Conservation (phyloP, 2,888 invertebrate genomes). For the Cabera pusaria region DNA sequence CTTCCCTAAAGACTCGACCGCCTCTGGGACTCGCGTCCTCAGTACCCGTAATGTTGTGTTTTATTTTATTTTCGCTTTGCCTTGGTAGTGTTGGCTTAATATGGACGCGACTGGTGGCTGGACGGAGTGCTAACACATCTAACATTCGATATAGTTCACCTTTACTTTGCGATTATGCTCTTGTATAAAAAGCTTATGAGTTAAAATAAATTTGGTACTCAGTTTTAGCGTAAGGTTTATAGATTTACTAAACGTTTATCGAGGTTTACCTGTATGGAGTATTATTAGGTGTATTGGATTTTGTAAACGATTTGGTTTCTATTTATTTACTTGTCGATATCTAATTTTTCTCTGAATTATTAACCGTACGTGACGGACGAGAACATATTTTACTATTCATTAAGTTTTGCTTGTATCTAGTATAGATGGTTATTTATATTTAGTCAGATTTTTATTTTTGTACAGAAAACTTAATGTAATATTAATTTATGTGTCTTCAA, state of each 20-base stretch:
- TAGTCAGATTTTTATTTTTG: neutral
- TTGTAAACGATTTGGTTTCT: constrained; percentile 16
- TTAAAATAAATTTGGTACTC: constrained; percentile 26
- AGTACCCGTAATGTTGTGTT: constrained; percentile 81
- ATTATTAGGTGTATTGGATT: constrained; percentile 7
- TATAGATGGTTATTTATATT: too few species aligned
- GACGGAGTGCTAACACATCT: constrained; percentile 80
- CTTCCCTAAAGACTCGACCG: constrained; percentile 50
- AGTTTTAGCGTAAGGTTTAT: constrained; percentile 29
- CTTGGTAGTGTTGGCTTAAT: constrained; percentile 81
- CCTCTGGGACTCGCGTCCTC: constrained; percentile 80
- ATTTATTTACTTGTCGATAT: constrained; percentile 24
- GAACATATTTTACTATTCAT: constrained; percentile 46
- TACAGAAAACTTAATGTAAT: constrained; percentile 40
- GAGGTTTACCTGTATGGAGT: neutral
- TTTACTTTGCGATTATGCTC: constrained; percentile 71
- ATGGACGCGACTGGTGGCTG: constrained; percentile 72
- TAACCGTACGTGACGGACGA: constrained; percentile 44
- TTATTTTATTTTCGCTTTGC: constrained; percentile 73
- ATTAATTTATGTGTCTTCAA: constrained; percentile 35
- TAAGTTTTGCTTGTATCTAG: constrained; percentile 33
- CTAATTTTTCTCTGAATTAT: constrained; percentile 39
- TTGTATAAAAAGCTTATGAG: constrained; percentile 46
- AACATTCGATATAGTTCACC: constrained; percentile 66
- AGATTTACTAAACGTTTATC: constrained; percentile 23